These are phyloP conservation scores for Hybos culiciformis DNA, from an alignment of 2,888 invertebrate species.

Conservation along the genomic window DNA sequence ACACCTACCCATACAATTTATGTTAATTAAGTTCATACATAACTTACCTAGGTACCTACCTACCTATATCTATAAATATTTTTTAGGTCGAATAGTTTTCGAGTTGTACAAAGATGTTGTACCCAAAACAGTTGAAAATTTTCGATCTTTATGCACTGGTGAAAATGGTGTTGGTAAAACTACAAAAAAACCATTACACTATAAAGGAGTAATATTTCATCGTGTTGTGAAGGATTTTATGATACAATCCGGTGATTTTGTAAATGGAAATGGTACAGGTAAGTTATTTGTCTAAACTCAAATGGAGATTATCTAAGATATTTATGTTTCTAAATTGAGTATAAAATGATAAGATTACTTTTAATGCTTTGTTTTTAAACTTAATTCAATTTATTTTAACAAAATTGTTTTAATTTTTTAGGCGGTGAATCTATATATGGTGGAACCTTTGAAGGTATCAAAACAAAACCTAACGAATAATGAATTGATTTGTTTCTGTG, in stretches of 20 bases:
- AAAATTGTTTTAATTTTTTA: too few species aligned
- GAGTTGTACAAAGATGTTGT: slow-evolving; percentile 80
- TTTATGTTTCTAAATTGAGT: too few species aligned
- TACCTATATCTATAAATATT: background rate
- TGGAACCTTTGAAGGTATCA: slow-evolving; percentile 91
- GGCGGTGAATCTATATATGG: slow-evolving; percentile 98
- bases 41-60: background rate
- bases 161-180: slow-evolving; percentile 76
- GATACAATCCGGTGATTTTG: slow-evolving; percentile 85
- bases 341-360: too few species aligned
- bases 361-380: too few species aligned
- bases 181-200: slow-evolving; percentile 74
- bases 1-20: background rate
- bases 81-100: slow-evolving; percentile 62
- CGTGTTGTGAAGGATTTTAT: slow-evolving; percentile 96
- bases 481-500: slow-evolving; percentile 1
- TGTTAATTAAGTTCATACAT: background rate
- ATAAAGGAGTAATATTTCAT: slow-evolving; percentile 81
- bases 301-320: too few species aligned
- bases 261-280: slow-evolving; percentile 90
- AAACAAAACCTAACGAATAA: slow-evolving; percentile 15
- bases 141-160: slow-evolving; percentile 82
- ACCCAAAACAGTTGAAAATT: slow-evolving; percentile 88
- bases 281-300: too few species aligned
- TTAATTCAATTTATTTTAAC: too few species aligned